Conservation (phyloP, 2,113 vertebrate genomes). For the Python bivittatus region DNA sequence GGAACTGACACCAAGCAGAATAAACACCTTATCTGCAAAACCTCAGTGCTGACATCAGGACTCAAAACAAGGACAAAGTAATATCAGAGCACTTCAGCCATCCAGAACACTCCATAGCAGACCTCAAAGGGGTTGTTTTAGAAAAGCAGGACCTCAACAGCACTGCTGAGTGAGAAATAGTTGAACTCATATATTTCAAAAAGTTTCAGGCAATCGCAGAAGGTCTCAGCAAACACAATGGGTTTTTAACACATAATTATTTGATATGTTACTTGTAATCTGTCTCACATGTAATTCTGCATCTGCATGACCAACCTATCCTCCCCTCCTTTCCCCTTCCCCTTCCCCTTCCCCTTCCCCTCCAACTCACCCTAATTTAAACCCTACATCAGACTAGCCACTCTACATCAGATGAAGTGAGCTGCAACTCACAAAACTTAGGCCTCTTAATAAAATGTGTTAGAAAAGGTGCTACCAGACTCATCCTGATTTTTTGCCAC, state of each 20-base stretch:
- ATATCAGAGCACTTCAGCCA: neutral
- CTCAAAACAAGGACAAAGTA: neutral
- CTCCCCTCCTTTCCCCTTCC: neutral
- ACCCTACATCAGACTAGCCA: neutral
- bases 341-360: neutral
- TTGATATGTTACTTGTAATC: neutral
- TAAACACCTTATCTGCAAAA: neutral
- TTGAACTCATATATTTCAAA: neutral
- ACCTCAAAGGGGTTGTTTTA: neutral
- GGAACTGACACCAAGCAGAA: neutral
- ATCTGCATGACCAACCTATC: neutral
- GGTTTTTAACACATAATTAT: neutral
- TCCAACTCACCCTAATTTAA: neutral
- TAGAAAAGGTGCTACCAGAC: neutral
- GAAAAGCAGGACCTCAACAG: neutral
- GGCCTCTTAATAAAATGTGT: neutral
- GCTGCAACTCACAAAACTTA: neutral
- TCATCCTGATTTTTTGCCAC: neutral
- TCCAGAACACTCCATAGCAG: neutral
- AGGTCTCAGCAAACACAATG: neutral
- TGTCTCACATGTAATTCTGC: neutral
- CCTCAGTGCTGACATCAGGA: neutral
- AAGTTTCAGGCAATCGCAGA: neutral
- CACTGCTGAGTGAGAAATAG: neutral
- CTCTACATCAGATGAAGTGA: neutral